Base-by-base conservation (phyloP, 2,797 vertebrate species). In the Pseudocheirus occidentalis region DNA sequence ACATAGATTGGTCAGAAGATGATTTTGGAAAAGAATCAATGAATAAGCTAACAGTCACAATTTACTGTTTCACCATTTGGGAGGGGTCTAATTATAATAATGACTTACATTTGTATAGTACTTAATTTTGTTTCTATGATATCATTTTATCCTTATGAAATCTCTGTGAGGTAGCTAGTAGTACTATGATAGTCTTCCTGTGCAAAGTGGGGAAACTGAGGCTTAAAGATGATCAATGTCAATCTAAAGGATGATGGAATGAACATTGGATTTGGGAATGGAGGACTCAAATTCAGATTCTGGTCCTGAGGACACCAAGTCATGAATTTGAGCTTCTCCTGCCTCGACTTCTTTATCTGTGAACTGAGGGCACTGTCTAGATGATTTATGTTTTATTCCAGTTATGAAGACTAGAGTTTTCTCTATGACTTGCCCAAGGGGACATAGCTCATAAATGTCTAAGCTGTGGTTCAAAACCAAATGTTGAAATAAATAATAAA, bases 11-110 rank as follows among this genome's bases (percentile, higher is more conserved):
- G 94, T 93, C 55, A 95, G 58, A 94, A 94, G 58, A 54, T 89
- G 87, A 90, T 94, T 97, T 95, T 94, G 73, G 91, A 92, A 96
- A 92, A 94, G 59, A 96, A 89, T 58, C 50, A 87, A 28, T 46
- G 40, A 92, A 58, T 55, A 59, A 94, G 58, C n/a, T 92, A 92
- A 92, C 87, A 55, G 56, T 55, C 28, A 27, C 18, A 73, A 2
- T 94, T 66, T 91, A 62, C 55, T 46, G 73, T 34, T 46, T 21
- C 9, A 50, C 14, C 40, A 7, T 2, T 31, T 52, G 94, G 92
- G 54, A 66, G 73, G n/a, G 90, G 31, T 34, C 55, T 91, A 52
- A 34, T 46, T 46, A 46, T 40, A 40, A 81, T 81, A 81, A 81
- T 46, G n/a, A n/a, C 66, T 81, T 81, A 46, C 66, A 81, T 81